phyloP scores from a whole-genome alignment of 2,113 vertebrate genomes.

The Lophotis ruficrista region DNA sequence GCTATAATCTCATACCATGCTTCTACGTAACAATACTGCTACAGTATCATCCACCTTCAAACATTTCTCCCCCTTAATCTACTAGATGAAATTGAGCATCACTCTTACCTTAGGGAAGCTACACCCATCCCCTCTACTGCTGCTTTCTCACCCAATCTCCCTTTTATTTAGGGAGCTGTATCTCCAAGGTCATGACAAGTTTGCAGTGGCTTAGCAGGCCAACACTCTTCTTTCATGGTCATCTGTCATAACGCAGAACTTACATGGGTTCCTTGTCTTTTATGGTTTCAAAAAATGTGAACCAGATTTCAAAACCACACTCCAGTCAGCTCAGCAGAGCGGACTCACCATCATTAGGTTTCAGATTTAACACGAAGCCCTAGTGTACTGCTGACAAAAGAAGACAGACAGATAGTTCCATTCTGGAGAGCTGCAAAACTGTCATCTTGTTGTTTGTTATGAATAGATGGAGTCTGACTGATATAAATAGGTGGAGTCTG shows the following conservation, averaged over 20 bases:
- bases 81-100: not conserved
- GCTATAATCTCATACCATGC: not conserved
- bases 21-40: not conserved
- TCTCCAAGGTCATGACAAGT: not conserved
- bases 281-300: not conserved
- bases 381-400: not conserved
- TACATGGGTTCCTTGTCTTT: not conserved
- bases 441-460: not conserved
- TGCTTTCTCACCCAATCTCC: not conserved
- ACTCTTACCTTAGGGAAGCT: not conserved
- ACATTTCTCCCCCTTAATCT: not conserved
- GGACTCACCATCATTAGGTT: not conserved
- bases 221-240: not conserved
- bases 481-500: not conserved
- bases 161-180: not conserved
- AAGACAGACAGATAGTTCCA: not conserved
- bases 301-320: not conserved
- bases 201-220: not conserved
- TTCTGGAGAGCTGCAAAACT: not conserved
- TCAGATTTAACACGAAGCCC: not conserved
- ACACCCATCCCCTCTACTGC: not conserved
- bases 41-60: not conserved
- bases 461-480: not conserved
- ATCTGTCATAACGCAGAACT: not conserved
- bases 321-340: not conserved